These are phyloP conservation scores for Euthynnus affinis DNA, from an alignment of 2,797 vertebrate genomes.

Conservation along the genomic window DNA sequence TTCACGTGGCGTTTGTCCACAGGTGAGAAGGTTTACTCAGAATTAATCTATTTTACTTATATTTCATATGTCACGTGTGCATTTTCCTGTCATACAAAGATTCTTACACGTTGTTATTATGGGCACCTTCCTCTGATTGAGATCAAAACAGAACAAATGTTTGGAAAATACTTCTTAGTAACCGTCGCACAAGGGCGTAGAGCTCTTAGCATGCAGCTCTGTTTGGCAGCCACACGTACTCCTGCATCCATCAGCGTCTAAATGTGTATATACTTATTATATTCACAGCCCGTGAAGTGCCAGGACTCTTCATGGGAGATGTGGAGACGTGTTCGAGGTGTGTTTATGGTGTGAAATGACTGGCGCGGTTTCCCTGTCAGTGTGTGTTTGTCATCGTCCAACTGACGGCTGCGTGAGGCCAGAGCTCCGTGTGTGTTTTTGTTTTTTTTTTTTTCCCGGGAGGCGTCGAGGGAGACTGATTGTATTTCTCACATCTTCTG, in stretches of 20 bases:
- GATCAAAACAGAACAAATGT: not conserved
- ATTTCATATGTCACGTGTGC: not conserved
- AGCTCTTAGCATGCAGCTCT: not conserved
- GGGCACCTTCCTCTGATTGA: not conserved
- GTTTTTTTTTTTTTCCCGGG: too few species aligned
- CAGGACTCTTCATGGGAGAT: not conserved
- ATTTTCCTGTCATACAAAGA: not conserved
- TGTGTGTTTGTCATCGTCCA: conserved; percentile 19
- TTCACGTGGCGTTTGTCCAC: not conserved
- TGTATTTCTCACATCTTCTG: conserved; percentile 45
- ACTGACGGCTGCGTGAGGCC: not conserved
- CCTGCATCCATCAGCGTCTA: not conserved
- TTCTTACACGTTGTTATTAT: not conserved
- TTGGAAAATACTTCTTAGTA: conserved; percentile 8
- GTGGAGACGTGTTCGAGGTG: conserved; percentile 3
- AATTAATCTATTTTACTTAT: not conserved
- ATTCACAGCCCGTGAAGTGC: conserved; percentile 19
- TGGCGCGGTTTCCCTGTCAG: conserved; percentile 14
- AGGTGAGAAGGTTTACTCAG: not conserved
- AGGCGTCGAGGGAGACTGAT: conserved; percentile 13
- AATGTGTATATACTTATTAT: conserved; percentile 20
- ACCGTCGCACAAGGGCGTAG: not conserved
- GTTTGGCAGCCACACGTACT: conserved; percentile 13
- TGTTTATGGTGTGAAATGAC: conserved; percentile 39
- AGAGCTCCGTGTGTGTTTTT: too few species aligned